phyloP scores from a whole-genome alignment of 2,113 vertebrate species.

The Nibea albiflora region DNA sequence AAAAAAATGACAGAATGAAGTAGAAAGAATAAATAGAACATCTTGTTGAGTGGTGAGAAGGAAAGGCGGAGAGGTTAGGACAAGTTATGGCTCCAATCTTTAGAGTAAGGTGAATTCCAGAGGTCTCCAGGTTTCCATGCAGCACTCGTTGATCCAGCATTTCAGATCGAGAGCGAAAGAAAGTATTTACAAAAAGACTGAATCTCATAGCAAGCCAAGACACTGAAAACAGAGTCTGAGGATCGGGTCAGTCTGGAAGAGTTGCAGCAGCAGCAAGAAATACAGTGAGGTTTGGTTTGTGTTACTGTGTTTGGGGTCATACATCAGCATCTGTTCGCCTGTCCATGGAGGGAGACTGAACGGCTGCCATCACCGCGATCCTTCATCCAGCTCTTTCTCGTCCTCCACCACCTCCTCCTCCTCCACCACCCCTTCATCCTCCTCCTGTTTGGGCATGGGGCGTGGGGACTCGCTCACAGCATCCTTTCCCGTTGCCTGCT shows the following conservation, averaged over 20 bases:
- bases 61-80: conserved; percentile 2
- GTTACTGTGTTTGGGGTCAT: neutral
- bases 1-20: neutral
- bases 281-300: neutral
- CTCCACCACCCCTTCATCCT: conserved; percentile 18
- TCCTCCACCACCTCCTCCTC: conserved; percentile 48
- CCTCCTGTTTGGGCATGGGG: conserved; percentile 12
- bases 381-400: conserved; percentile 21
- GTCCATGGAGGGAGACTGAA: neutral
- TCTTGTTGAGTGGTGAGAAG: neutral
- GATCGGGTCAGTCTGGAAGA: neutral
- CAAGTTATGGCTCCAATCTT: conserved; percentile 33
- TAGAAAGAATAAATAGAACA: neutral
- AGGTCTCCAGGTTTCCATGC: conserved; percentile 32
- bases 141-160: conserved; percentile 53
- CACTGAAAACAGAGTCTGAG: conserved; percentile 18
- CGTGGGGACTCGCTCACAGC: conserved; percentile 73
- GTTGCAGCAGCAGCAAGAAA: neutral
- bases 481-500: conserved; percentile 22
- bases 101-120: conserved; percentile 15
- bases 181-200: conserved; percentile 33
- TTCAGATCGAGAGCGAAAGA: conserved; percentile 20
- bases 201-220: conserved; percentile 28
- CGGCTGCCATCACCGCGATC: conserved; percentile 5
- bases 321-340: neutral